Conservation (phyloP, 2,797 vertebrate species). For the Anniella stebbinsi region DNA sequence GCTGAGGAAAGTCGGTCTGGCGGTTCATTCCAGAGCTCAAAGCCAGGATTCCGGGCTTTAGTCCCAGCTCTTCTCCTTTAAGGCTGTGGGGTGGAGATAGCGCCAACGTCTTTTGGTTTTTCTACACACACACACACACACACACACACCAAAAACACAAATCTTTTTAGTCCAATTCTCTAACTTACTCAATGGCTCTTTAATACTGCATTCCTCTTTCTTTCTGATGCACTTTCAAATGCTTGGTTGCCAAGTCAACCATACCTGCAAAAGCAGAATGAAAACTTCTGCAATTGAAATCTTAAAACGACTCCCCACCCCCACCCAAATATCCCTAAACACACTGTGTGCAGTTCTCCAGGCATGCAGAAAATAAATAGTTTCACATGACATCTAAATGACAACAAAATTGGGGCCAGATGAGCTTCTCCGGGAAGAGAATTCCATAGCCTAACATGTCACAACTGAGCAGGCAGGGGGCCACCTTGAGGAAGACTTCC, state of each 20-base stretch:
- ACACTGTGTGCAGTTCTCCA: neutral
- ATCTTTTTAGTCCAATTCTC: neutral
- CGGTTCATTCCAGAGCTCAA: neutral
- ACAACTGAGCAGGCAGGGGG: neutral
- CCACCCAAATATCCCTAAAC: neutral
- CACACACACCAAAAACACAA: too few species aligned
- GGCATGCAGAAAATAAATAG: neutral
- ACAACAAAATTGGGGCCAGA: neutral
- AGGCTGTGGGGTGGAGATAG: too few species aligned
- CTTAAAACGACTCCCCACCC: neutral
- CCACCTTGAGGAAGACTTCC: neutral
- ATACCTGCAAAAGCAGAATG: neutral
- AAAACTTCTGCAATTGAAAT: slow-evolving; percentile 5
- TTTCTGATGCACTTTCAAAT: neutral
- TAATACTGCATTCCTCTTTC: neutral
- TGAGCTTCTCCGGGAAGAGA: neutral
- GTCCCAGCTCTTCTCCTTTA: neutral
- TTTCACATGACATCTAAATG: neutral
- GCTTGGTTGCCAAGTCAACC: slow-evolving; percentile 29
- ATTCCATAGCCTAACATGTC: neutral
- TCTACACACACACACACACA: neutral
- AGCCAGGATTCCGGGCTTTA: neutral
- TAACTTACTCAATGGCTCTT: neutral
- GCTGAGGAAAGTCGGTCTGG: neutral
- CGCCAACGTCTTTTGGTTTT: neutral